Base-by-base conservation (phyloP, 2,797 vertebrate species). In the Amniataba percoides region DNA sequence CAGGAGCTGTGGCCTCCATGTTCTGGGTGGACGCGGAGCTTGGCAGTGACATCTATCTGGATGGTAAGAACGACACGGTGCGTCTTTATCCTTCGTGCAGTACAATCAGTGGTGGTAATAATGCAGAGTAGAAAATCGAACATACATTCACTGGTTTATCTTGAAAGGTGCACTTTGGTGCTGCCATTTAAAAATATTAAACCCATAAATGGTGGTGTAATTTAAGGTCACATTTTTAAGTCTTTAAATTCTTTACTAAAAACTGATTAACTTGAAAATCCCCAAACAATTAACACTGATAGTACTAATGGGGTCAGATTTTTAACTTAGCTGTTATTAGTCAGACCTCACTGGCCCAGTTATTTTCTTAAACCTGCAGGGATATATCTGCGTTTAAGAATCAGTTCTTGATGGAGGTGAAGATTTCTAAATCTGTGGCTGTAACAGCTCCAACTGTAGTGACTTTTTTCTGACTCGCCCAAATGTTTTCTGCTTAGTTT, bases 21-120 rank as follows among this genome's bases (percentile, higher is more conserved):
- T 99, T 99, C 93, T 99, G 98, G 98, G 96, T 99, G 40, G 97
- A 99, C 88, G 96, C 97, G 74, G 98, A 99, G 90, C 94, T 99
- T 39, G 98, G 98, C 81, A 98, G 97, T 86, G 98, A 99, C 79
- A 96, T 99, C 87, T 99, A 99, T 89, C 94, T 99, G 82, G 98
- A 99, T 68, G 98, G 98, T 99, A 95, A 96, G 96, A 83, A 21
- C n/a, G 2, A 71, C 7, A 5, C 14, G 4, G 1, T 11, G 18
- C 52, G 12, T 45, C 42, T 66, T 62, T 43, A 4, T 21, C 16
- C 14, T 45, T 59, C 13, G 18, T 40, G n/a, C 13, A 23, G 0
- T n/a, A 2, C 14, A 3, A 14, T 1, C 19, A 6, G 2, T 43
- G 36, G 3, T 15, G 27, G 27, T 31, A 31, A 31, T 31, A 31